Evolutionary conservation across 2,113 vertebrate species (phyloP), one percentile per base, ranked within the genome.

Genomic region (Sorex araneus): DNA sequence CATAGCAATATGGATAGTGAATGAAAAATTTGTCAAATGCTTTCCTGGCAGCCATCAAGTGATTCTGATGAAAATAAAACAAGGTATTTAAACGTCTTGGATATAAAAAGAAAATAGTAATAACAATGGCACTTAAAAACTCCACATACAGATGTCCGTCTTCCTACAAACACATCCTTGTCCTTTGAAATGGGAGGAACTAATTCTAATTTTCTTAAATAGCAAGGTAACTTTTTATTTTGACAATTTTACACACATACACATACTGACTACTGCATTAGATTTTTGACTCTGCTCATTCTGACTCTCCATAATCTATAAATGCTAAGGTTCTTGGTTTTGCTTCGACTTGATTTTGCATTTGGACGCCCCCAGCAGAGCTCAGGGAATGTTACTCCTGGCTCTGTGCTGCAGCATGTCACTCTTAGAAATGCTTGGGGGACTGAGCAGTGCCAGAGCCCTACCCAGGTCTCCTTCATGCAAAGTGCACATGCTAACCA

Each of bases 1-100:
- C 99, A 88, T 99, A 99, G 97, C 99, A 99, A 97, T 99, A 99
- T 0, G 99, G 99, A 92, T 99, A 99, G 57, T 98, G 99, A 0
- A 98, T 97, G 95, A 99, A 99, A 97, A 99, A 99, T 32, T 97
- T 97, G 97, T 99, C 99, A 97, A 99, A 99, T 0, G 99, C 98
- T 92, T 98, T 99, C 94, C 98, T 98, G 85, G 99, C 99, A 89
- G 99, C 98, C 71, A 96, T 77, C 57, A 99, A 95, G 75, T 98
- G 98, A 97, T 99, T 99, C 99, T 99, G 97, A 43, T 95, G 93
- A 83, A 96, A 89, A 95, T 3, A 91, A 47, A 97, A 89, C 54
- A 67, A 80, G 2, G 0, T 89, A 18, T 92, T 96, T 96, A 88
- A 95, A 91, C 15, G 90, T 87, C 45, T 70, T 74, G 18, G 23